These are phyloP conservation scores for Channallabes apus DNA, from an alignment of 2,797 vertebrate species.

Conservation along the genomic window DNA sequence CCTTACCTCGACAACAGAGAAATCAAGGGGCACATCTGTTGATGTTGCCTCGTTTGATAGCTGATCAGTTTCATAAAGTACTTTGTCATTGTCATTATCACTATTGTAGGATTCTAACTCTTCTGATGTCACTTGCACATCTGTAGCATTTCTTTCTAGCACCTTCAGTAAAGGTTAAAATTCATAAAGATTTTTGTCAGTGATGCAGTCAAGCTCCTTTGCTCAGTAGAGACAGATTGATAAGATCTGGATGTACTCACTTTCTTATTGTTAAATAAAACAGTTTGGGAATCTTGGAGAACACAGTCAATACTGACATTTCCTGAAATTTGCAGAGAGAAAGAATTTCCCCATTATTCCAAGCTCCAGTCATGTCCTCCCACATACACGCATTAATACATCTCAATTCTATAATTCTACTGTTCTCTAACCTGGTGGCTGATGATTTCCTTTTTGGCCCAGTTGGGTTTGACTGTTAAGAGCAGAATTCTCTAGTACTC, in stretches of 20 bases:
- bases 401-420: background rate
- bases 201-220: background rate
- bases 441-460: slow-evolving; percentile 53
- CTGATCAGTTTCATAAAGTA: background rate
- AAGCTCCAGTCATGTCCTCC: background rate
- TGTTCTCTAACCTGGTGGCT: slow-evolving; percentile 19
- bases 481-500: slow-evolving; percentile 53
- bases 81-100: background rate
- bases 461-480: slow-evolving; percentile 50
- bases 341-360: background rate
- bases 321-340: slow-evolving; percentile 22
- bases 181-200: background rate
- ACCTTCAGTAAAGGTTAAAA: background rate
- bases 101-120: background rate
- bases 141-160: background rate
- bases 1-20: slow-evolving; percentile 14
- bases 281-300: background rate
- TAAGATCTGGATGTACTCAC: background rate
- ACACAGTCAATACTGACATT: background rate
- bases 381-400: background rate
- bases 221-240: background rate
- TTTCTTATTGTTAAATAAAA: background rate
- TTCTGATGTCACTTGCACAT: background rate
- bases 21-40: background rate
- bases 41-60: background rate